Evolutionary conservation across 2,113 vertebrate genomes (phyloP).

Genomic region (Sigmodon hispidus): DNA sequence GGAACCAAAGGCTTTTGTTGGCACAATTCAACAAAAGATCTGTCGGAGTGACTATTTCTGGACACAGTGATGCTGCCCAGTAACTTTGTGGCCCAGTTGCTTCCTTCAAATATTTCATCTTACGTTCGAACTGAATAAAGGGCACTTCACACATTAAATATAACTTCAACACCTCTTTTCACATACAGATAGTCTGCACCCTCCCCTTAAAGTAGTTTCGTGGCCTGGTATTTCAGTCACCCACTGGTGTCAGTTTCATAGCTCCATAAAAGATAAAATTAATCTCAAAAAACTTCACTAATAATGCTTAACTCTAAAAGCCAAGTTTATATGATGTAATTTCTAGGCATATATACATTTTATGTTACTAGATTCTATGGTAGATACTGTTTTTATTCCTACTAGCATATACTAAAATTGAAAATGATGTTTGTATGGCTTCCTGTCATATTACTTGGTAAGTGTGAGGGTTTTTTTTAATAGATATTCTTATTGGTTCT

Average conservation of each 20-base stretch:
- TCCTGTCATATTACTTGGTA: background rate
- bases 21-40: background rate
- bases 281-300: background rate
- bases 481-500: background rate
- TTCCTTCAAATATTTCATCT: no score
- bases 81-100: no score
- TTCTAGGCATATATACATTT: background rate
- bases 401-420: background rate
- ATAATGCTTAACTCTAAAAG: background rate
- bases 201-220: no score
- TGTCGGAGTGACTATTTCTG: background rate
- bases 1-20: background rate
- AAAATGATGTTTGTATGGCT: background rate
- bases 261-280: background rate
- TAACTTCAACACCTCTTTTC: no score
- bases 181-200: no score
- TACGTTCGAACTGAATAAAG: no score
- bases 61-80: no score
- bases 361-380: background rate
- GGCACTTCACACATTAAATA: no score
- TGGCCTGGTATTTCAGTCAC: background rate
- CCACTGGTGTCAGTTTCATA: background rate
- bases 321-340: background rate
- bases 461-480: background rate
- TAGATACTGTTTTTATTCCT: background rate